These are phyloP conservation scores for Diabrotica balteata DNA, from an alignment of 2,888 invertebrate species.

Conservation along the genomic window DNA sequence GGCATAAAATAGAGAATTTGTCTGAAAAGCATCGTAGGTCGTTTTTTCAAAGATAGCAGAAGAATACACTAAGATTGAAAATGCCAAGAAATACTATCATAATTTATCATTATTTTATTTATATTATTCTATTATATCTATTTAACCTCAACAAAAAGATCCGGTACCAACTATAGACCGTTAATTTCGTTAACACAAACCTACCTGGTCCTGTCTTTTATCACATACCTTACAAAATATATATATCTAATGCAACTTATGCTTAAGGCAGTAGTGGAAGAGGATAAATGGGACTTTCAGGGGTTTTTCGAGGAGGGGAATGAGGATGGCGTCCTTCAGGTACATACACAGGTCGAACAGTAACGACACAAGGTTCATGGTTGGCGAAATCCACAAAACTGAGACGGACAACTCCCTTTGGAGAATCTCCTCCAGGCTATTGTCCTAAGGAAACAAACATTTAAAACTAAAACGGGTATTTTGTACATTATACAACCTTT, in stretches of 20 bases:
- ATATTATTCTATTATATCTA: no score
- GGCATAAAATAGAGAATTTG: no score
- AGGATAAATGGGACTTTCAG: conserved; percentile 55
- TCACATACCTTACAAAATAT: conserved; percentile 17
- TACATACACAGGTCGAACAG: conserved; percentile 56
- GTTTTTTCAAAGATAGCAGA: no score
- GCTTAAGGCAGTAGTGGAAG: conserved; percentile 57
- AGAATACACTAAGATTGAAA: no score
- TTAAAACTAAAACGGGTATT: conserved; percentile 50
- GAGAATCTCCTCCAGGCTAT: conserved; percentile 53
- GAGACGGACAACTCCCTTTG: conserved; percentile 53
- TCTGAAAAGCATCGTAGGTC: no score
- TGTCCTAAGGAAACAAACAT: conserved; percentile 54
- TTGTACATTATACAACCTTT: background rate
- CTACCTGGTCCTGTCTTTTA: background rate
- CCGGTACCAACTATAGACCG: no score
- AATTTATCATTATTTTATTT: no score
- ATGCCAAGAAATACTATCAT: no score
- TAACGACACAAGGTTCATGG: conserved; percentile 54
- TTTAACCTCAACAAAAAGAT: no score
- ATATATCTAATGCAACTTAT: conserved; percentile 54
- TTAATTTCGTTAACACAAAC: background rate
- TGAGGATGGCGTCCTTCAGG: conserved; percentile 55
- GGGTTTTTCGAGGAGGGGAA: conserved; percentile 54
- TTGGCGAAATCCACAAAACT: conserved; percentile 56